Percentiles rank a stretch among this genome's conserved stretches.
Evolutionary conservation across 2,888 invertebrate species (phyloP).

Genomic region (Ectemnius lituratus): DNA sequence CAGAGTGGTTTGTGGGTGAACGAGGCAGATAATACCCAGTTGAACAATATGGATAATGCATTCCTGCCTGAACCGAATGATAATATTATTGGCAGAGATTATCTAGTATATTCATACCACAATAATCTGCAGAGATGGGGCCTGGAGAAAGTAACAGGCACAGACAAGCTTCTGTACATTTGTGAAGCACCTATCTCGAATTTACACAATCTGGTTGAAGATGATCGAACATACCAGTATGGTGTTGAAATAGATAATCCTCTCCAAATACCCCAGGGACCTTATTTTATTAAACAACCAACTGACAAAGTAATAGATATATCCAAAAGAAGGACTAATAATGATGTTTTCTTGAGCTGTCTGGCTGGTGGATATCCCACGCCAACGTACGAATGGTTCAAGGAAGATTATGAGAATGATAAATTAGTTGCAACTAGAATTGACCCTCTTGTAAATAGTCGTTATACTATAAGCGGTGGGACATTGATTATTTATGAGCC

Average conservation of each 20-base stretch:
- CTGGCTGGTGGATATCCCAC: slow-evolving; percentile 93
- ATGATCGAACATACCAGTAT: slow-evolving; percentile 90
- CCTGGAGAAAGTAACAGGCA: slow-evolving; percentile 88
- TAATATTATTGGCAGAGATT: slow-evolving; percentile 82
- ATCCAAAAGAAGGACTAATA: slow-evolving; percentile 83
- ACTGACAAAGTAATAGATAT: slow-evolving; percentile 90
- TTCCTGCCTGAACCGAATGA: slow-evolving; percentile 84
- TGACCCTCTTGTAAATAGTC: slow-evolving; percentile 86
- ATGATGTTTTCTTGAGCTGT: slow-evolving; percentile 89
- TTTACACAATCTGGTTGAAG: slow-evolving; percentile 85
- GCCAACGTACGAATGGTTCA: slow-evolving; percentile 93
- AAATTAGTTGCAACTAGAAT: slow-evolving; percentile 85
- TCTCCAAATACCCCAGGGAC: slow-evolving; percentile 90
- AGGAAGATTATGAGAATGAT: slow-evolving; percentile 91
- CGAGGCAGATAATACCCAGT: slow-evolving; percentile 88
- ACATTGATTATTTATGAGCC: slow-evolving; percentile 93
- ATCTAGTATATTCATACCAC: slow-evolving; percentile 84
- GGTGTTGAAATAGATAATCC: slow-evolving; percentile 91
- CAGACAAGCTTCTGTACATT: slow-evolving; percentile 88
- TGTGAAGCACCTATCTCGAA: slow-evolving; percentile 91
- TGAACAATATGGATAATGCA: slow-evolving; percentile 89
- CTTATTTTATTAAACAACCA: slow-evolving; percentile 92
- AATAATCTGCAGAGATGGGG: slow-evolving; percentile 88
- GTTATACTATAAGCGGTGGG: slow-evolving; percentile 94
- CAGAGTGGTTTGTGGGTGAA: slow-evolving; percentile 89